Base-by-base conservation (phyloP, 2,113 vertebrate genomes). In the Hassar affinis region DNA sequence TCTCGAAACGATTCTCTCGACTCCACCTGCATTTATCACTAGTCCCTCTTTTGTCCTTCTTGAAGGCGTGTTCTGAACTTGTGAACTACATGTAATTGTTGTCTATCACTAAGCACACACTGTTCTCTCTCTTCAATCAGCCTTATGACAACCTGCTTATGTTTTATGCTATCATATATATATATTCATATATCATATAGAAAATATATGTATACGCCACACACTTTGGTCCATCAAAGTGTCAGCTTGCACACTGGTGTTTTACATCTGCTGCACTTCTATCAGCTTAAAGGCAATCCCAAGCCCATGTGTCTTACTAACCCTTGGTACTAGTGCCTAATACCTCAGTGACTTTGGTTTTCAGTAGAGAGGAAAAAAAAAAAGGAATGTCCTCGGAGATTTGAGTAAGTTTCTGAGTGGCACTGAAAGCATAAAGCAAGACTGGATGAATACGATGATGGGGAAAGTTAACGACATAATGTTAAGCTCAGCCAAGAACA, bases 101-200 rank as follows among this genome's bases (percentile, higher is more conserved):
- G 27, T 75, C 49, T 9, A 11, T 56, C 51, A 56, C 74, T 38
- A 54, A 77, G 74, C 30, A 56, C 74, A 77, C 30, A 77, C 30
- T 77, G 74, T 56, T 77, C 18, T 76, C 18, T 56, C 4, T 54
- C 47, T 18, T 77, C 20, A 56, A 77, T 66, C 25, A 22, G 78
- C 27, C 10, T 80, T 33, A 42, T 45, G 3, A 61, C 56, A 47
- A 62, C 25, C 59, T 62, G 27, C 45, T 30, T 62, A 62, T 61
- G 25, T 56, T 47, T 64, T 33, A 57, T 4, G 78, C 62, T 84
- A 62, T 86, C 20, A 27, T 35, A 66, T 59, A 27, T 35, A 66
- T 59, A 59, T 22, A 61, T 38, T 45, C 25, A 78, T 33, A 81
- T 52, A 86, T 49, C 64, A 64, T 64, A 56, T 35, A 78, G 75